Evolutionary conservation across 2,888 invertebrate genomes (phyloP).

Genomic region (Lottia scabra): DNA sequence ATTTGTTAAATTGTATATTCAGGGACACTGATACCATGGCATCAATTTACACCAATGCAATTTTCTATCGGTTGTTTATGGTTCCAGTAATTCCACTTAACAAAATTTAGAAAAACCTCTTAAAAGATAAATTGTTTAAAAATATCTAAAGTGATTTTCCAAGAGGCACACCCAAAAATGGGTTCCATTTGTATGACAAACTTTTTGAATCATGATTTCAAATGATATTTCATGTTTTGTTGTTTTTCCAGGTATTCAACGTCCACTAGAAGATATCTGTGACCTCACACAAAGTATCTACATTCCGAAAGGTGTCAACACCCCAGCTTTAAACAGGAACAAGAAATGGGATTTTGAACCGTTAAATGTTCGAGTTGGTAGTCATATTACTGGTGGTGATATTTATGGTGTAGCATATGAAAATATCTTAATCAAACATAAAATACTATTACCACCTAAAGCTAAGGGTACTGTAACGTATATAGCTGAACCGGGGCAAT

Average conservation of each 20-base stretch:
- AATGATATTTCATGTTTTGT: not conserved
- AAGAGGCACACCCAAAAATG: too few relatives aligned
- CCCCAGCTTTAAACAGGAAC: constrained; percentile 87
- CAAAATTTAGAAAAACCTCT: too few relatives aligned
- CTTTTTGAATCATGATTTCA: too few relatives aligned
- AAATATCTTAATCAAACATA: constrained; percentile 97
- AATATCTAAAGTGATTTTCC: too few relatives aligned
- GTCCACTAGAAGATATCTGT: constrained; percentile 94
- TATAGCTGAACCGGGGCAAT: constrained; percentile 92
- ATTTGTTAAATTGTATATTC: too few relatives aligned
- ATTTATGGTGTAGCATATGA: constrained; percentile 96
- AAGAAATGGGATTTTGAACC: constrained; percentile 87
- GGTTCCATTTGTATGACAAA: too few relatives aligned
- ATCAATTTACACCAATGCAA: too few relatives aligned
- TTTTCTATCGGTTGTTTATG: too few relatives aligned
- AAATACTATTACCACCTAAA: constrained; percentile 92
- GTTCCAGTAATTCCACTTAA: too few relatives aligned
- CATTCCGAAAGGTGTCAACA: constrained; percentile 98
- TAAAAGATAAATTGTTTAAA: too few relatives aligned
- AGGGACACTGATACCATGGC: too few relatives aligned
- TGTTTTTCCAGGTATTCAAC: constrained; percentile 82
- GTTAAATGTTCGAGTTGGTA: constrained; percentile 75
- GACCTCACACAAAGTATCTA: constrained; percentile 96
- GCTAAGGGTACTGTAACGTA: constrained; percentile 97
- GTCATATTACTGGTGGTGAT: constrained; percentile 98